These are phyloP conservation scores for Helicoverpa armigera DNA, from an alignment of 1,140 invertebrate species.

Conservation along the genomic window DNA sequence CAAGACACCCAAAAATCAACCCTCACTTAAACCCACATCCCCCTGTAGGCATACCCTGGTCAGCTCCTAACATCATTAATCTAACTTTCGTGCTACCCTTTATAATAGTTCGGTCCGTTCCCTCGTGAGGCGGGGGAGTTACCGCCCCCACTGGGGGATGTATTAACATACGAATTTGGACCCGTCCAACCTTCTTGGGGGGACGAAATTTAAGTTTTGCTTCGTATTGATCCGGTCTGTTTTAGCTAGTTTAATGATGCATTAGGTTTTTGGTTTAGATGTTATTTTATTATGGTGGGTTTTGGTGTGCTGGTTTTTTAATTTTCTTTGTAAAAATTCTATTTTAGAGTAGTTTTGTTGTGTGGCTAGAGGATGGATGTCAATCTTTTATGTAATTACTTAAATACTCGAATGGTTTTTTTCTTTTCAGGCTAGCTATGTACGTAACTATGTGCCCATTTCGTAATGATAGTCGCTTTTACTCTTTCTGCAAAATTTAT, in stretches of 20 bases:
- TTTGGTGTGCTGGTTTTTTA: not conserved
- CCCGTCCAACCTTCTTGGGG: conserved; percentile 77
- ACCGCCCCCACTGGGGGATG: conserved; percentile 39
- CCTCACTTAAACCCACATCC: conserved; percentile 47
- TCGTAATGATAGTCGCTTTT: too few relatives aligned
- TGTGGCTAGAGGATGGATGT: not conserved
- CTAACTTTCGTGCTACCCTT: conserved; percentile 86
- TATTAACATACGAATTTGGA: conserved; percentile 86
- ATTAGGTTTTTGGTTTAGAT: conserved; percentile 45
- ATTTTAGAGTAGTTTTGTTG: not conserved
- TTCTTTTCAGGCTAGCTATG: too few relatives aligned
- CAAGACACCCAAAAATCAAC: not conserved
- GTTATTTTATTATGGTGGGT: not conserved
- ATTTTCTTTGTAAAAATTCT: not conserved
- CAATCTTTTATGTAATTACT: too few relatives aligned
- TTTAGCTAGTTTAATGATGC: conserved; percentile 74
- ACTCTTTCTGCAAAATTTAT: too few relatives aligned
- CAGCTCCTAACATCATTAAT: conserved; percentile 86
- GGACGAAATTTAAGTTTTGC: conserved; percentile 84
- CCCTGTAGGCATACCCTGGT: conserved; percentile 71
- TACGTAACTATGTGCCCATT: too few relatives aligned
- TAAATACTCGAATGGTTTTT: too few relatives aligned
- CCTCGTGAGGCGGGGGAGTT: conserved; percentile 67
- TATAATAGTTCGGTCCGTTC: conserved; percentile 83
- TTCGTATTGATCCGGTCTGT: conserved; percentile 81